These are phyloP conservation scores for Cerastis leucographa DNA, from an alignment of 2,888 invertebrate species.

Conservation along the genomic window DNA sequence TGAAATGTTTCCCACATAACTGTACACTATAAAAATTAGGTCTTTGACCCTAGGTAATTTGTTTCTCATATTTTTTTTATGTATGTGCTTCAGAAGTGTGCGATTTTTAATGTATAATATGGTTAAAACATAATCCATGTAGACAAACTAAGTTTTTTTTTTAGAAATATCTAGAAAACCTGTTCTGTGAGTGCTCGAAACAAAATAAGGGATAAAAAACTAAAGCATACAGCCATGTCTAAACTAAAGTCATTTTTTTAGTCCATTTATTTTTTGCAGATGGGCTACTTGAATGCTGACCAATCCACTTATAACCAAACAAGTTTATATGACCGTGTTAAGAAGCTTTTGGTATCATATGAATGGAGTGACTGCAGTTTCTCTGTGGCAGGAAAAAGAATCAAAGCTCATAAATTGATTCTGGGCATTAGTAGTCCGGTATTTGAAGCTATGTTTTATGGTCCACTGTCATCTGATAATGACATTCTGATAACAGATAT, in stretches of 20 bases:
- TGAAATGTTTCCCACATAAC: slow-evolving; percentile 43
- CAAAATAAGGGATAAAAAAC: slow-evolving; percentile 45
- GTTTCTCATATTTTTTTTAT: not conserved
- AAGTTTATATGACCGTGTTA: slow-evolving; percentile 86
- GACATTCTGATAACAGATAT: slow-evolving; percentile 91
- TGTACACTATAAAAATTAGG: slow-evolving; percentile 48
- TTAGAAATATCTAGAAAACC: slow-evolving; percentile 37
- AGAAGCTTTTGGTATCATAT: slow-evolving; percentile 85
- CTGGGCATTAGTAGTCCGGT: slow-evolving; percentile 92
- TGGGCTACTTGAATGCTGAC: slow-evolving; percentile 80
- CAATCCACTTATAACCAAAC: slow-evolving; percentile 72
- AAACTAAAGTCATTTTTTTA: slow-evolving; percentile 28
- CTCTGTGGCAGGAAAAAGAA: slow-evolving; percentile 86
- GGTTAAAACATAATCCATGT: not conserved
- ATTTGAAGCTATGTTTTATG: slow-evolving; percentile 93
- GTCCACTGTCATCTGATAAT: slow-evolving; percentile 88
- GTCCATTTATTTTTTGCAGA: slow-evolving; percentile 78
- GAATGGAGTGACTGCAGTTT: slow-evolving; percentile 92
- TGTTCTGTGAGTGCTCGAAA: slow-evolving; percentile 31
- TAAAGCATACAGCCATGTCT: slow-evolving; percentile 16
- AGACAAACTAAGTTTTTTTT: slow-evolving; percentile 3
- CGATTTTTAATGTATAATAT: not conserved
- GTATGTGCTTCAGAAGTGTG: not conserved
- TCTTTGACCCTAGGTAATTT: slow-evolving; percentile 57
- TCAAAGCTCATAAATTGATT: slow-evolving; percentile 91